Evolutionary conservation across 2,888 invertebrate species (phyloP), one percentile per base, ranked within the genome.

Genomic region (Seira ritae): DNA sequence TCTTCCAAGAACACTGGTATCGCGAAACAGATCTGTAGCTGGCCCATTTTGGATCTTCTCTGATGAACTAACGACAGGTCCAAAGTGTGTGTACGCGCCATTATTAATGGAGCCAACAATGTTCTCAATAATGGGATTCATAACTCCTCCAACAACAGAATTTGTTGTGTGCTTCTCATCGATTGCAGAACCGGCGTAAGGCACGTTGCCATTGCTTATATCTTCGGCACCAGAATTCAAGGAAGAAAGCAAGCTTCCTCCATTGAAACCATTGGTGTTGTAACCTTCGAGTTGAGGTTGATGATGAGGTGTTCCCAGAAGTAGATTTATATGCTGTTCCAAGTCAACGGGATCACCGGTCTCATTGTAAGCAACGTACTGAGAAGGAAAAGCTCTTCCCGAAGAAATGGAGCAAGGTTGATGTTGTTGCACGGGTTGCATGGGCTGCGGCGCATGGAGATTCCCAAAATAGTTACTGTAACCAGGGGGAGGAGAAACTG

Each of bases 61-160:
- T 4, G 75, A 19, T 1, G 20, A 69, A n/a, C 60, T 60, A 12
- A 50, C 46, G 6, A 73, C 67, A 24, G 85, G 85, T n/a, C 87
- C 88, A 84, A 88, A 88, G 77, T 88, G 88, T 20, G 87, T 89
- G 71, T 89, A 89, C 46, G 87, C 87, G 68, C 89, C 89, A 82
- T 87, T 86, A 2, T 84, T 80, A 86, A 87, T 88, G 0, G 88
- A 87, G 37, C 88, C 88, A n/a, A 88, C 88, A 24, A 88, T 78
- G 78, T 88, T 89, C 23, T 89, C 88, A 71, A 89, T 88, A 22
- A 88, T 84, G 3, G 89, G 89, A 60, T 86, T 85, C 74, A 87
- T 88, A 0, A 78, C 82, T 17, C 73, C 62, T 1, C 60, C 75
- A 1, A 65, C 50, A 8, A 23, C 50, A 62, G 55, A 17, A 6